Evolutionary conservation across 2,888 invertebrate genomes (phyloP), one percentile per base, ranked within the genome.

Genomic region (Folsomia manolachei): DNA sequence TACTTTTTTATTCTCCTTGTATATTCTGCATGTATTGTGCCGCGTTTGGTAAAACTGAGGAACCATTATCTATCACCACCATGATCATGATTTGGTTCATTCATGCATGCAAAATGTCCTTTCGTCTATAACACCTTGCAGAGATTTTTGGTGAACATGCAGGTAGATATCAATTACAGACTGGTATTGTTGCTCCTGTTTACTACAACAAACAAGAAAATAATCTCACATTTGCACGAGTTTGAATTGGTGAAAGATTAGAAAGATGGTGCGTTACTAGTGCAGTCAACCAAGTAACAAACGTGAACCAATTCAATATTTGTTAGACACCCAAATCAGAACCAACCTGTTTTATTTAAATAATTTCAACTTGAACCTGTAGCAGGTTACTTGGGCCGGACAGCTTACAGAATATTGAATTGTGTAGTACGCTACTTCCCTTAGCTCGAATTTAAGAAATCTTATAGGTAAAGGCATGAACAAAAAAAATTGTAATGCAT

Each of bases 31-130:
- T 56, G 7, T n/a, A n/a, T n/a, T n/a, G n/a, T n/a, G n/a, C n/a
- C n/a, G n/a, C n/a, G n/a, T n/a, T n/a, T n/a, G n/a, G n/a, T n/a
- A n/a, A n/a, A n/a, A n/a, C n/a, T n/a, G n/a, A n/a, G n/a, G n/a
- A n/a, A n/a, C n/a, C n/a, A n/a, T n/a, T n/a, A n/a, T n/a, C n/a
- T n/a, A n/a, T n/a, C n/a, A n/a, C n/a, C n/a, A n/a, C n/a, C n/a
- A n/a, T n/a, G n/a, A n/a, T n/a, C 39, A 39, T 39, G 39, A 39
- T 39, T 39, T 56, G 18, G 56, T 21, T 56, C 56, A 56, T 56
- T 56, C 56, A 56, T 56, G 19, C 56, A 56, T 56, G 21, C 56
- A 56, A 56, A 56, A 56, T 56, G 56, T 56, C 56, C 56, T n/a
- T 56, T 56, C 7, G 4, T 56, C 21, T n/a, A 18, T 19, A n/a